Base-by-base conservation (phyloP, 1,140 invertebrate genomes). In the Sinonovacula constricta region DNA sequence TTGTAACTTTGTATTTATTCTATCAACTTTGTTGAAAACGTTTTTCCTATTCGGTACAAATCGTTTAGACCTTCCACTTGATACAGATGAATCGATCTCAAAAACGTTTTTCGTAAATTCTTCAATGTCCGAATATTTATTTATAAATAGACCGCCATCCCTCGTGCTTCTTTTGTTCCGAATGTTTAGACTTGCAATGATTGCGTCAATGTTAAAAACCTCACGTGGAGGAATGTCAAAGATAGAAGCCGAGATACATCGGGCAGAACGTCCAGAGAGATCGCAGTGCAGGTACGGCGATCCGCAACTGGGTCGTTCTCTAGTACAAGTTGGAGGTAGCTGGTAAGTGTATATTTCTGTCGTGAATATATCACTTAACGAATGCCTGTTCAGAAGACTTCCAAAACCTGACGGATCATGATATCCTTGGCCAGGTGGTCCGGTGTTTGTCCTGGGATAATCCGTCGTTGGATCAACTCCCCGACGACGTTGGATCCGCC, bases 331-430 rank as follows among this genome's bases (percentile, higher is more conserved):
- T 1, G 87, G 86, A 7, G 84, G 74, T 15, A 83, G 79, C 26
- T 86, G 80, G 66, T 88, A 88, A 3, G 82, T 83, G 60, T 84
- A 87, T 18, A 84, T 71, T 39, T 81, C 68, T 31, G 81, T 34
- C 4, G 84, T 81, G 33, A 81, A 85, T 31, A 81, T 81, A 68
- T 87, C 81, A 45, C 79, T 83, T 33, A 87, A 76, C 22, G 84
- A 85, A 53, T 87, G 81, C 12, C 71, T 79, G 67, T 85, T 84
- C 3, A 77, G 83, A 18, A 88, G 28, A 65, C 80, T 83, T 15
- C 85, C 85, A 77, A 87, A 85, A 18, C 86, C 86, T 51, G 82
- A 85, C 1, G 68, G 62, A 26, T 60, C 53, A 12, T 68, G 62
- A 4, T 77, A 79, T 4, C 31, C 51, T 30, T 85, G 84, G 0